Conservation (phyloP, 2,797 vertebrate species). For the Salmo trutta region DNA sequence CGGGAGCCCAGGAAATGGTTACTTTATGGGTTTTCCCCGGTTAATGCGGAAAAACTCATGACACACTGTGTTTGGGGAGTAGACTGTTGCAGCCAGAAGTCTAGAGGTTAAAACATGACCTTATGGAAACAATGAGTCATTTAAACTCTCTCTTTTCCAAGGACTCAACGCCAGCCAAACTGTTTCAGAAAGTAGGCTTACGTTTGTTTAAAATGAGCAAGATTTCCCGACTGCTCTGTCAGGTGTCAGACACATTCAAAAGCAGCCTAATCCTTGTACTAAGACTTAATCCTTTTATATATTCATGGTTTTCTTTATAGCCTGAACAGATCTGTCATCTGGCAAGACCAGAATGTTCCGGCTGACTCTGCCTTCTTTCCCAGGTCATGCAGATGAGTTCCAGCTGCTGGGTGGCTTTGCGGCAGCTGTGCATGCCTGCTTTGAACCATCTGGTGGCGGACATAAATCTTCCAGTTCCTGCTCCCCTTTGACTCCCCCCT, state of each 20-base stretch:
- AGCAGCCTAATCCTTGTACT: background rate
- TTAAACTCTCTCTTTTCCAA: constrained; percentile 56
- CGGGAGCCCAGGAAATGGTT: background rate
- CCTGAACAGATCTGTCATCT: background rate
- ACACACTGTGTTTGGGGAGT: constrained; percentile 54
- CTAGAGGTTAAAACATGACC: constrained; percentile 64
- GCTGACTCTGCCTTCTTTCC: constrained; percentile 20
- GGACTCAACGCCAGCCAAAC: constrained; percentile 20
- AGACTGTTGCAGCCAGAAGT: constrained; percentile 48
- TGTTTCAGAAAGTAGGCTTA: constrained; percentile 15
- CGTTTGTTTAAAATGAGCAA: background rate
- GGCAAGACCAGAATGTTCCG: constrained; percentile 4
- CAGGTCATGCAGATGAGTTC: constrained; percentile 5
- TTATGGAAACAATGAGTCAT: constrained; percentile 75
- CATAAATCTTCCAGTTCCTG: constrained; percentile 46
- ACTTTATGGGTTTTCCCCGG: constrained; percentile 69
- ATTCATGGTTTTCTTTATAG: constrained; percentile 5
- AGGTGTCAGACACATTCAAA: background rate
- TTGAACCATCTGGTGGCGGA: constrained; percentile 40
- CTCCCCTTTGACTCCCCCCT: constrained; percentile 40
- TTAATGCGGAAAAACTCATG: constrained; percentile 63
- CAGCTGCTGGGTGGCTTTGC: constrained; percentile 38
- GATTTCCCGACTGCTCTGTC: background rate
- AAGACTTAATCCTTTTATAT: constrained; percentile 19
- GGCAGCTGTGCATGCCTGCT: constrained; percentile 59